Conservation (phyloP, 2,113 vertebrate species). For the Nesoenas mayeri region DNA sequence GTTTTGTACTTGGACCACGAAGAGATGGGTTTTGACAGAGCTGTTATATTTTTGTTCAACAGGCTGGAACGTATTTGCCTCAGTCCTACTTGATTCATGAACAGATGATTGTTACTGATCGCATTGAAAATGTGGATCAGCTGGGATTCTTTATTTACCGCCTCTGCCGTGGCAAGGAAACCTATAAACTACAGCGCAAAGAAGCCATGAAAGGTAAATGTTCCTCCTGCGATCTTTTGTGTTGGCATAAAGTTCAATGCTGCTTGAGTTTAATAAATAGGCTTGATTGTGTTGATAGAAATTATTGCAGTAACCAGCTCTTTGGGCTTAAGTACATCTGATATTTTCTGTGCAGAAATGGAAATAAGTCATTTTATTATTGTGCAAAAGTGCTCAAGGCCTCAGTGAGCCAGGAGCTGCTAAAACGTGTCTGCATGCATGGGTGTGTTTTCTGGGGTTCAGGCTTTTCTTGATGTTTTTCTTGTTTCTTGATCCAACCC, state of each 20-base stretch:
- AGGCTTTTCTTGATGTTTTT: background rate
- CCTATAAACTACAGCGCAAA: constrained; percentile 88
- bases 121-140: constrained; percentile 87
- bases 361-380: background rate
- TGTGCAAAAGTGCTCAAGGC: background rate
- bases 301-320: background rate
- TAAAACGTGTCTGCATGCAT: background rate
- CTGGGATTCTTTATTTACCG: constrained; percentile 90
- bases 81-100: constrained; percentile 94
- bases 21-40: background rate
- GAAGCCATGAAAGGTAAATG: constrained; percentile 82
- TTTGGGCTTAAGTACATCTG: background rate
- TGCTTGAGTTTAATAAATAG: background rate
- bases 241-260: background rate
- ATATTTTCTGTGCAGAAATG: background rate
- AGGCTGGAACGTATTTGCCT: constrained; percentile 95
- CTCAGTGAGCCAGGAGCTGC: background rate
- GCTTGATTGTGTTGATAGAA: background rate
- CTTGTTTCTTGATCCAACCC: background rate
- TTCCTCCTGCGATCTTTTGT: background rate
- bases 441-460: background rate
- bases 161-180: constrained; percentile 89
- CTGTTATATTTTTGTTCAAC: background rate
- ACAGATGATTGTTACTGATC: constrained; percentile 96
- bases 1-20: background rate